Evolutionary conservation across 2,888 invertebrate species (phyloP).

Genomic region (Drosophila putrida): DNA sequence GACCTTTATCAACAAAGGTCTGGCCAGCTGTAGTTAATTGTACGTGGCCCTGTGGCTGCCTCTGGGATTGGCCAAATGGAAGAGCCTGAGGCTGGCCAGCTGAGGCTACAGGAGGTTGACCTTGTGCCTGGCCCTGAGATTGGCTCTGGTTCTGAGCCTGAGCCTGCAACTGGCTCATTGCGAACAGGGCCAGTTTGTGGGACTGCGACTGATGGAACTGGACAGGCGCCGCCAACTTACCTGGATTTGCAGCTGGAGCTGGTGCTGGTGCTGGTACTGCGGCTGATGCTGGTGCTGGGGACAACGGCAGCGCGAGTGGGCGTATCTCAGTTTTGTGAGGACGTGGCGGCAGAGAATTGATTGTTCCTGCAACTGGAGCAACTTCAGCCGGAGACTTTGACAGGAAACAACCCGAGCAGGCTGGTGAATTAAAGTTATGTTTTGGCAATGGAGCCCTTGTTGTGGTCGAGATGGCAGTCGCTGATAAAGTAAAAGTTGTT

Average conservation of each 20-base stretch:
- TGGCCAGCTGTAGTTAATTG: neutral
- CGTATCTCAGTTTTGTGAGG: conserved; percentile 67
- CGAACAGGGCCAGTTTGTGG: conserved; percentile 16
- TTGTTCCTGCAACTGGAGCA: neutral
- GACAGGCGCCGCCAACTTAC: conserved; percentile 30
- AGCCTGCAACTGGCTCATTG: conserved; percentile 9
- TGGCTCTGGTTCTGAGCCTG: conserved; percentile 13
- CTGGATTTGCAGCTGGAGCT: conserved; percentile 12
- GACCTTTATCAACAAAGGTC: conserved; percentile 13
- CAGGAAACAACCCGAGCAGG: conserved; percentile 80
- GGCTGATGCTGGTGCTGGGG: conserved; percentile 17
- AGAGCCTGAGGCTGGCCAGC: neutral
- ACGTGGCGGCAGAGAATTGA: neutral
- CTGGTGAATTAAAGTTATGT: conserved; percentile 64
- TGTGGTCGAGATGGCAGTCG: conserved; percentile 45
- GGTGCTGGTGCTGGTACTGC: neutral
- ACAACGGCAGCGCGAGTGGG: conserved; percentile 57
- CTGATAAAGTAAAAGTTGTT: neutral
- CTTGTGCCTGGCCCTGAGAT: neutral
- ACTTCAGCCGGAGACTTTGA: conserved; percentile 34
- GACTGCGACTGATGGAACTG: conserved; percentile 15
- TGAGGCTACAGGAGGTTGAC: neutral
- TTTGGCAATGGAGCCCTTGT: conserved; percentile 46
- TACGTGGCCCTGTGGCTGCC: neutral
- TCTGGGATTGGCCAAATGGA: neutral